Conservation (phyloP, 2,888 invertebrate species). For the Apocheima hispidaria region DNA sequence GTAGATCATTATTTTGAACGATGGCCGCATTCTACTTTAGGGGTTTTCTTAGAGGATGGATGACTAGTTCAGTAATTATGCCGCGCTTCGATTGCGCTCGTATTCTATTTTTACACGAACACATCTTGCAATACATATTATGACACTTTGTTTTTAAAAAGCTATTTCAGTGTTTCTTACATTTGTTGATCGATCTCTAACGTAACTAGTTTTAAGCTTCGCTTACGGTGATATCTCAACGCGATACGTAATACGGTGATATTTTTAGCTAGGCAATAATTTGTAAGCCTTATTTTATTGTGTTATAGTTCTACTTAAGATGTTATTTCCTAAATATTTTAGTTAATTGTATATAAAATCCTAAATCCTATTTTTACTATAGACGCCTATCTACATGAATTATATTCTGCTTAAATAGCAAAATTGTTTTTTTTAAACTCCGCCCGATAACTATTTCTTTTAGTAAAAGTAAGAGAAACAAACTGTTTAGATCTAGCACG, state of each 20-base stretch:
- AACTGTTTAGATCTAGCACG: too few species aligned
- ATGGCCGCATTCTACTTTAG: neutral
- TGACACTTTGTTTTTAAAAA: conserved; percentile 32
- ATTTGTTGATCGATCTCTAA: conserved; percentile 81
- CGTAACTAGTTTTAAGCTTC: conserved; percentile 64
- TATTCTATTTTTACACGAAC: conserved; percentile 22
- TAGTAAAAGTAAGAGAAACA: neutral
- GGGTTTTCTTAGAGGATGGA: neutral
- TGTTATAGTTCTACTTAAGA: conserved; percentile 60
- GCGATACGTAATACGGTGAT: conserved; percentile 84
- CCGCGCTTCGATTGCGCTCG: conserved; percentile 5
- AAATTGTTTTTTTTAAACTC: conserved; percentile 24
- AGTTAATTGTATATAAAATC: conserved; percentile 70
- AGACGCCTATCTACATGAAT: conserved; percentile 68
- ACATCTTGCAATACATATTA: conserved; percentile 43
- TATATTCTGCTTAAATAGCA: conserved; percentile 64
- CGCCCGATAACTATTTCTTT: neutral
- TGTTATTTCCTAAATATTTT: conserved; percentile 66
- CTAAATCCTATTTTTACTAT: conserved; percentile 67
- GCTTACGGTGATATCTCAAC: conserved; percentile 76
- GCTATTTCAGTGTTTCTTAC: conserved; percentile 57
- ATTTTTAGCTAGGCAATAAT: conserved; percentile 69
- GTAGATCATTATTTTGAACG: neutral
- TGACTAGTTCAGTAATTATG: conserved; percentile 16
- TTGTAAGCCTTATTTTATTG: conserved; percentile 71